Base-by-base conservation (phyloP, 2,113 vertebrate species). In the Vulpes vulpes region DNA sequence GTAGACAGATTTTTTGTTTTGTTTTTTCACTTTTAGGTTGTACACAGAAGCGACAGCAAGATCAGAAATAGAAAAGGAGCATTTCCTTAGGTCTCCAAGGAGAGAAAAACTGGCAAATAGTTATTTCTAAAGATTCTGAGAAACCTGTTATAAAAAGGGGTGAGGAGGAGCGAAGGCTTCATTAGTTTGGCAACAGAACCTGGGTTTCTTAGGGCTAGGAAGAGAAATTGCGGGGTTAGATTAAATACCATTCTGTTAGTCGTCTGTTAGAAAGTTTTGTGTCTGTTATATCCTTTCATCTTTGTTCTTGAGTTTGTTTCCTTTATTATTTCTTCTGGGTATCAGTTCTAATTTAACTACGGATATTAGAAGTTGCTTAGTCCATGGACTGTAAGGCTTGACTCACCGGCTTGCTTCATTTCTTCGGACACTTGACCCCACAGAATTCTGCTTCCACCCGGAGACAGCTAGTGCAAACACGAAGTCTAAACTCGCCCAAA, bases 91-190 rank as follows among this genome's bases (percentile, higher is more conserved):
- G 32, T 80, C 62, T 96, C 55, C 30, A n/a, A 81, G 53, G 35
- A 93, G 32, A 97, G 49, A 84, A 88, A 96, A 91, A 30, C 30
- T 51, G 74, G 62, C 16, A 78, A 92, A 57, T 67, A 94, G 65
- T 89, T 95, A 74, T 90, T 88, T 96, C 67, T 96, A 76, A 92
- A 92, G 67, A 69, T 65, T 92, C 79, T 60, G n/a, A 96, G 38
- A 88, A 96, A 89, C 27, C 64, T 88, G 23, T 88, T 69, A 59
- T 11, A 76, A 76, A 88, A 69, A 6, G 1, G 8, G 60, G 27
- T 25, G 11, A 81, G 35, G 22, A 80, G 1, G 23, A 22, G 43
- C 30, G 43, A 91, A 49, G 32, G 0, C 17, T 60, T 96, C 38
- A 62, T 73, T 51, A 83, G 25, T 38, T 38, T 55, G n/a, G 62